A percentile compares a stretch with the other conserved stretches of the same genome.
Evolutionary conservation across 2,888 invertebrate species (phyloP).

Genomic region (Lasioglossum marginatum): DNA sequence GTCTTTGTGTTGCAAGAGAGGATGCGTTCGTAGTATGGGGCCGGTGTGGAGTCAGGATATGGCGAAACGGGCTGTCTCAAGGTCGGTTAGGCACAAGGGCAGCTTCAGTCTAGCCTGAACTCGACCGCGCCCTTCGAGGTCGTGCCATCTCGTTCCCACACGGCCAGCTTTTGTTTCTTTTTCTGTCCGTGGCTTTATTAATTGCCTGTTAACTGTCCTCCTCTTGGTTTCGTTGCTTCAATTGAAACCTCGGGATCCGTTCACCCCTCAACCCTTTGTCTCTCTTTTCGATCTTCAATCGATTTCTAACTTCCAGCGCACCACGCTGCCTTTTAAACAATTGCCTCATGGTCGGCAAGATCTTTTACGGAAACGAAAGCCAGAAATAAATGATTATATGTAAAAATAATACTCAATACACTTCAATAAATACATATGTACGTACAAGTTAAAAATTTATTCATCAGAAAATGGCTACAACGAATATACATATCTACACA

Average conservation of each 20-base stretch:
- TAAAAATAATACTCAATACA: too few relatives aligned
- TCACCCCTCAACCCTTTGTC: constrained; percentile 1
- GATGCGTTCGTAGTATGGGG: constrained; percentile 73
- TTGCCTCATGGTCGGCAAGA: too few relatives aligned
- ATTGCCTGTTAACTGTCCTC: constrained; percentile 46
- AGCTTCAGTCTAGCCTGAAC: constrained; percentile 80
- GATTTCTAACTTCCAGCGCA: not conserved
- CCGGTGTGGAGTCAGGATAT: constrained; percentile 65
- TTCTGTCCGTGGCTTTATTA: constrained; percentile 42
- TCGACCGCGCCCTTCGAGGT: constrained; percentile 82
- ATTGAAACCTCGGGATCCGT: constrained; percentile 18
- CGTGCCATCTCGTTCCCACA: constrained; percentile 76
- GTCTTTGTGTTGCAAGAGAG: constrained; percentile 74
- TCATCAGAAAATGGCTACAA: too few relatives aligned
- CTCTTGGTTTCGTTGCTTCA: not conserved
- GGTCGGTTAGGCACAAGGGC: constrained; percentile 82
- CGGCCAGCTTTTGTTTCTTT: constrained; percentile 34
- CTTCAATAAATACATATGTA: too few relatives aligned
- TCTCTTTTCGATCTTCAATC: not conserved
- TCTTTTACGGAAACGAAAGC: too few relatives aligned
- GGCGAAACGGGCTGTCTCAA: constrained; percentile 80
- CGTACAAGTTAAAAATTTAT: too few relatives aligned
- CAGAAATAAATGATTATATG: not conserved
- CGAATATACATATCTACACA: too few relatives aligned
- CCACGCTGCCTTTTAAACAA: not conserved